A percentile compares a stretch with the other conserved stretches of the same genome.
Evolutionary conservation across 1,140 invertebrate species (phyloP).

Genomic region (Hormaphis cornu): DNA sequence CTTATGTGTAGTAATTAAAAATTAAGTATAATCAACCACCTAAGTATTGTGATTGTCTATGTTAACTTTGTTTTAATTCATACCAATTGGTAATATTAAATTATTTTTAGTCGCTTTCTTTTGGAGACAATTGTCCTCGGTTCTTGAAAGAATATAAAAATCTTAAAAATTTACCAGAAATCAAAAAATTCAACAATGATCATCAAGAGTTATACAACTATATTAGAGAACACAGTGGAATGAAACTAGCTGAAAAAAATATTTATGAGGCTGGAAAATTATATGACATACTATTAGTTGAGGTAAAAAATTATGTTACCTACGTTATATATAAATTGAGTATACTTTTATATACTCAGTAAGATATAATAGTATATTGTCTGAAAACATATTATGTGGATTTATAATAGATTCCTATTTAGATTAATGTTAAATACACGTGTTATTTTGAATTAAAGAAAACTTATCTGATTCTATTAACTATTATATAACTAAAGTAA

Average conservation of each 20-base stretch:
- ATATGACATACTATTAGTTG: slow-evolving; percentile 23
- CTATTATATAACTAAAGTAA: too few species aligned
- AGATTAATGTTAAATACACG: too few species aligned
- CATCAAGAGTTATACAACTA: neutral
- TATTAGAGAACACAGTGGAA: neutral
- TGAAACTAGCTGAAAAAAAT: neutral
- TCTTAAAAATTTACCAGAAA: neutral
- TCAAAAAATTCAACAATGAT: neutral
- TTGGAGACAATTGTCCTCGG: slow-evolving; percentile 10
- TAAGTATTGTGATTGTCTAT: neutral
- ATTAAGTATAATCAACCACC: neutral
- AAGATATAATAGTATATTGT: too few species aligned
- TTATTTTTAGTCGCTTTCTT: slow-evolving; percentile 1
- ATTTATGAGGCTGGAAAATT: neutral
- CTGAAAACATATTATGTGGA: too few species aligned
- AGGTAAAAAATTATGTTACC: neutral
- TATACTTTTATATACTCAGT: too few species aligned
- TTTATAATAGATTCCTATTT: too few species aligned
- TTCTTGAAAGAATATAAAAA: neutral
- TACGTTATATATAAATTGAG: neutral
- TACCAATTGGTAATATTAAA: neutral
- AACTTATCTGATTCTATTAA: too few species aligned
- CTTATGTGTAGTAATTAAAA: neutral
- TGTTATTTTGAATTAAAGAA: too few species aligned
- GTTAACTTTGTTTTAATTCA: neutral